phyloP scores from a whole-genome alignment of 2,113 vertebrate genomes.

The Tragelaphus buxtoni region DNA sequence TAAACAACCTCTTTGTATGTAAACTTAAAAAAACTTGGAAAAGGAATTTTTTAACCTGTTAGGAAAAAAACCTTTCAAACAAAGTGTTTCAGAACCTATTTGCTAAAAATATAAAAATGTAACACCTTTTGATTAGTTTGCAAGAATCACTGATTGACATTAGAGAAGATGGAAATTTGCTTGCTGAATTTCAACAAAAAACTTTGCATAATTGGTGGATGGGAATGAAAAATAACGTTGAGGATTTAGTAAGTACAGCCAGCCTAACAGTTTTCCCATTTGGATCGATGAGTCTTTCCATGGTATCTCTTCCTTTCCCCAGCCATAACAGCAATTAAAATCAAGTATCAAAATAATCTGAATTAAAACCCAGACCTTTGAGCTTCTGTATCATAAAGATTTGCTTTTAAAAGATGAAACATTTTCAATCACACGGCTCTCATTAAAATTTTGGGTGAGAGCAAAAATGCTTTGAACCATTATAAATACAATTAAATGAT shows the following conservation, averaged over 20 bases:
- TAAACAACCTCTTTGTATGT: neutral
- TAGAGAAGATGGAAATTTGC: constrained; percentile 58
- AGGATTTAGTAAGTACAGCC: constrained; percentile 47
- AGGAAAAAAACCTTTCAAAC: neutral
- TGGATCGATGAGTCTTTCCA: constrained; percentile 5
- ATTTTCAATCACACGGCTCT: constrained; percentile 7
- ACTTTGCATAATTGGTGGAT: constrained; percentile 66
- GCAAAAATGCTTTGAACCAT: constrained; percentile 22
- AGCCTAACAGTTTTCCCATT: neutral
- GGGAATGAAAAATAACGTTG: constrained; percentile 24
- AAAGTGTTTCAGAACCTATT: constrained; percentile 54
- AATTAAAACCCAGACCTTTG: constrained; percentile 49
- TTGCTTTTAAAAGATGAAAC: constrained; percentile 33
- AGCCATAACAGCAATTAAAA: constrained; percentile 60
- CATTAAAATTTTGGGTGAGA: constrained; percentile 16
- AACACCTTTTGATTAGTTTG: constrained; percentile 71
- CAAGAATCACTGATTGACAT: constrained; percentile 65
- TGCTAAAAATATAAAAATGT: constrained; percentile 68
- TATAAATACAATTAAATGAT: constrained; percentile 27
- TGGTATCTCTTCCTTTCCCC: neutral
- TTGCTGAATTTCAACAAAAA: constrained; percentile 70
- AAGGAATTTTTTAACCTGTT: constrained; percentile 43
- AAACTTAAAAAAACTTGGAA: constrained; percentile 52
- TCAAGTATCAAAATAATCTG: constrained; percentile 50
- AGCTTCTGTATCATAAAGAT: constrained; percentile 20